phyloP scores from a whole-genome alignment of 2,888 invertebrate genomes.

The Keiferia lycopersicella region DNA sequence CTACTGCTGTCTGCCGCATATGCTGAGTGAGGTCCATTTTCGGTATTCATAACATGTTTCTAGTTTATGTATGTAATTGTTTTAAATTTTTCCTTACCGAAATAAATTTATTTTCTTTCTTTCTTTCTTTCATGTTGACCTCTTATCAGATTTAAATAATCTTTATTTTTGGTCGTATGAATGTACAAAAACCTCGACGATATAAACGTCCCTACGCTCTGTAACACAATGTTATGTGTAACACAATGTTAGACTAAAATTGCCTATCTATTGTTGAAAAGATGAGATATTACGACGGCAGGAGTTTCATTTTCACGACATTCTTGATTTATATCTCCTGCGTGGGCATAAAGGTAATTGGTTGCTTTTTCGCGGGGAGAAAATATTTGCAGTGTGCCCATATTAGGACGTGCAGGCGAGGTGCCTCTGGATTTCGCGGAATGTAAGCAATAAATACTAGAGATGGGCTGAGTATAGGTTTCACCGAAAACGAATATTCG shows the following conservation, averaged over 20 bases:
- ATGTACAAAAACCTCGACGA: not conserved
- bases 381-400: constrained; percentile 52
- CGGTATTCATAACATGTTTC: too few relatives aligned
- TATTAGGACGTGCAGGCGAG: constrained; percentile 54
- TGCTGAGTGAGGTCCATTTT: too few relatives aligned
- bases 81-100: too few relatives aligned
- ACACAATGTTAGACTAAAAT: constrained; percentile 14
- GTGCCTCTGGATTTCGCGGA: constrained; percentile 42
- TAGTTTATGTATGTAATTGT: too few relatives aligned
- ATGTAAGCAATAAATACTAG: constrained; percentile 46
- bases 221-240: constrained; percentile 11
- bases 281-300: constrained; percentile 20
- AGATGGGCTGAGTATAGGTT: too few relatives aligned
- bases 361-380: constrained; percentile 37
- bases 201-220: not conserved
- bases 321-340: constrained; percentile 25
- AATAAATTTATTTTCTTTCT: too few relatives aligned
- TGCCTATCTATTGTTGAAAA: constrained; percentile 22
- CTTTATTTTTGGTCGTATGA: not conserved
- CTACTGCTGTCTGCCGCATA: too few relatives aligned
- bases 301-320: constrained; percentile 24
- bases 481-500: too few relatives aligned
- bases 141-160: not conserved
- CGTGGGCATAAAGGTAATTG: constrained; percentile 24
- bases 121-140: too few relatives aligned